Percentiles rank a stretch among this genome's conserved stretches.
These are phyloP conservation scores for Oncorhynchus gorbuscha DNA, from an alignment of 2,113 vertebrate species.

Conservation along the genomic window DNA sequence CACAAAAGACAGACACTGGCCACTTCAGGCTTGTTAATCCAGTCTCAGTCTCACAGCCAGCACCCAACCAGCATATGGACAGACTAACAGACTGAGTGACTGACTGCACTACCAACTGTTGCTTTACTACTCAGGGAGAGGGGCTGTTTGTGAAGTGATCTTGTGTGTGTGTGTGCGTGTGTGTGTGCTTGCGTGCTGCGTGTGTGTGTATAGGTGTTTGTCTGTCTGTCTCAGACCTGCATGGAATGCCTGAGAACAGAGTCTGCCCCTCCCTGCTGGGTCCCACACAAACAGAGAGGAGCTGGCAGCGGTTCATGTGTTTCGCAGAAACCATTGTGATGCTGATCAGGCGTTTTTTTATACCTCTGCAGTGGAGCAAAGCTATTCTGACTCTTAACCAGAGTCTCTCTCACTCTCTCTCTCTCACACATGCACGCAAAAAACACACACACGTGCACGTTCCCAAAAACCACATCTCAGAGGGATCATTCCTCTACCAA, in stretches of 20 bases:
- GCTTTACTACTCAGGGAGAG: not conserved
- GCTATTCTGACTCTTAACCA: not conserved
- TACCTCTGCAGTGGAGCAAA: conserved; percentile 3
- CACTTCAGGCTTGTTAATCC: too few species aligned
- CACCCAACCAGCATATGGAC: not conserved
- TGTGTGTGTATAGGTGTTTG: conserved; percentile 6
- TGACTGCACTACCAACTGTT: not conserved
- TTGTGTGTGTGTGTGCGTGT: conserved; percentile 3
- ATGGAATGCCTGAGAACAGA: conserved; percentile 10
- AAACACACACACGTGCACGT: conserved; percentile 3
- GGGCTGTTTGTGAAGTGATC: not conserved
- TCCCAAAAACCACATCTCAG: too few species aligned
- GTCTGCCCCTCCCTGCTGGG: not conserved
- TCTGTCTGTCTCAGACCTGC: not conserved
- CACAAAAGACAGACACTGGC: not conserved
- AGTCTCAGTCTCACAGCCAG: not conserved
- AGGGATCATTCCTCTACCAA: too few species aligned
- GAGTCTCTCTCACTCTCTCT: not conserved
- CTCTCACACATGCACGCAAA: too few species aligned
- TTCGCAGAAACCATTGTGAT: conserved; percentile 21
- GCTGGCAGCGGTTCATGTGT: not conserved
- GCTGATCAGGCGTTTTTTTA: conserved; percentile 9
- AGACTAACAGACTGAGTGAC: not conserved
- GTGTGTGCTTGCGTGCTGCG: not conserved
- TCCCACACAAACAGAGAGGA: not conserved